Percentiles rank a stretch among this genome's conserved stretches.
phyloP scores from a whole-genome alignment of 2,888 invertebrate genomes.

The Drosophila maculinotata region DNA sequence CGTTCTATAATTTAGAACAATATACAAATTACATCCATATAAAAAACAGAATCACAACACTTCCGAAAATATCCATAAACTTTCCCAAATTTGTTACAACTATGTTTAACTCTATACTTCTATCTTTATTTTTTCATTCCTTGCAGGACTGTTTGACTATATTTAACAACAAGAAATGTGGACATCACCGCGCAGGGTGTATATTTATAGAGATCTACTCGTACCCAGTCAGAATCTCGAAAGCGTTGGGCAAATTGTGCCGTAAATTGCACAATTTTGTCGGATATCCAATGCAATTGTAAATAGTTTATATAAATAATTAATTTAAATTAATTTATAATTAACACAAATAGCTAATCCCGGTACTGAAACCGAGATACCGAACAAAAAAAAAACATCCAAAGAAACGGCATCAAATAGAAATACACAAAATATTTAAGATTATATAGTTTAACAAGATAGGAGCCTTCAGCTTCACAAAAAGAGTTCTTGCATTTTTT shows the following conservation, averaged over 20 bases:
- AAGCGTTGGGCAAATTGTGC: slow-evolving; percentile 74
- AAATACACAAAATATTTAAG: slow-evolving; percentile 30
- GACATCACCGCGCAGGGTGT: slow-evolving; percentile 86
- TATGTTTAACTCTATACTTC: too few relatives aligned
- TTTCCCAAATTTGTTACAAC: too few relatives aligned
- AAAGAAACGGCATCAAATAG: slow-evolving; percentile 15
- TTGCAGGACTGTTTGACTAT: slow-evolving; percentile 84
- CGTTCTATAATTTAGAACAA: too few relatives aligned
- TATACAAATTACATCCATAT: too few relatives aligned
- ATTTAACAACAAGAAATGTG: slow-evolving; percentile 83
- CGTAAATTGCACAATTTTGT: slow-evolving; percentile 53
- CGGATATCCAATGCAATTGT: slow-evolving; percentile 84
- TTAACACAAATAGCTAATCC: slow-evolving; percentile 49
- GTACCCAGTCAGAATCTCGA: slow-evolving; percentile 85
- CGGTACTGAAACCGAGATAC: slow-evolving; percentile 23
- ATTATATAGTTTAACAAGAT: slow-evolving; percentile 21
- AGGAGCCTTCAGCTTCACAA: slow-evolving; percentile 26
- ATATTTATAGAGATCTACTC: slow-evolving; percentile 82
- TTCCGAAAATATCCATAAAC: too few relatives aligned
- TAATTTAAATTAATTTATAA: slow-evolving; percentile 47
- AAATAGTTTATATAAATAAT: slow-evolving; percentile 79
- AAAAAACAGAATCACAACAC: too few relatives aligned
- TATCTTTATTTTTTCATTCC: neutral
- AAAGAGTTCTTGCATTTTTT: slow-evolving; percentile 28
- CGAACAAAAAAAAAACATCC: slow-evolving; percentile 29